Percentiles rank a stretch among this genome's conserved stretches.
These are phyloP conservation scores for Aurelia coerulea DNA, from an alignment of 30 jellyfish, hydroid and myxozoan species.

Conservation along the genomic window DNA sequence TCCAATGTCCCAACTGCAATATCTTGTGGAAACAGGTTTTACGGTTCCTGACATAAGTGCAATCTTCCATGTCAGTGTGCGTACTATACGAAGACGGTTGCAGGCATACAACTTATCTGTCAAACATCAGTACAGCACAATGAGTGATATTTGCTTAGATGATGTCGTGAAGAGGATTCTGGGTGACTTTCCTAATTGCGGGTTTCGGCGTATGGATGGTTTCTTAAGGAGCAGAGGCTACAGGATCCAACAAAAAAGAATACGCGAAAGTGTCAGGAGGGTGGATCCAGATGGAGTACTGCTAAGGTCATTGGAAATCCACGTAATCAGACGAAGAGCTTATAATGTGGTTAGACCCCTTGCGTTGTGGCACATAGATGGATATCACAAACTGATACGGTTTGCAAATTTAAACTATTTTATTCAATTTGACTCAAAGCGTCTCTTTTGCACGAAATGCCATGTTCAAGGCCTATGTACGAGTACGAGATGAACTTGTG, in stretches of 20 bases:
- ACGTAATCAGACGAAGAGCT: background rate
- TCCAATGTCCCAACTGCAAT: constrained; percentile 4
- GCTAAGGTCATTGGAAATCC: background rate
- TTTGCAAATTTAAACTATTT: too few relatives aligned
- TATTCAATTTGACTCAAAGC: too few relatives aligned
- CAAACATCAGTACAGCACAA: background rate
- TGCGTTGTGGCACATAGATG: constrained; percentile 12
- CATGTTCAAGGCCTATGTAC: too few relatives aligned
- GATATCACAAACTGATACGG: constrained; percentile 6
- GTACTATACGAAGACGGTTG: constrained; percentile 4
- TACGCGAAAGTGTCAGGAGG: constrained; percentile 15
- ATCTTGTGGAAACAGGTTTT: background rate
- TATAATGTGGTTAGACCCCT: constrained; percentile 9
- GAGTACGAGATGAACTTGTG: too few relatives aligned
- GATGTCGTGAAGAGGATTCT: background rate
- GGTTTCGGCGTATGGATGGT: constrained; percentile 5
- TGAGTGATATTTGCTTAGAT: background rate
- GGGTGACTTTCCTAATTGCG: background rate
- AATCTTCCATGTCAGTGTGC: constrained; percentile 22
- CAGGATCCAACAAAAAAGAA: constrained; percentile 6
- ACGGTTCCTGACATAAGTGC: background rate
- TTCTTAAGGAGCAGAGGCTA: background rate
- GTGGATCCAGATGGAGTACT: constrained; percentile 19
- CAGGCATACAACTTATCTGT: constrained; percentile 2
- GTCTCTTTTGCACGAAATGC: too few relatives aligned